Conservation (phyloP, 2,888 invertebrate species). For the Athripsodes cinereus region DNA sequence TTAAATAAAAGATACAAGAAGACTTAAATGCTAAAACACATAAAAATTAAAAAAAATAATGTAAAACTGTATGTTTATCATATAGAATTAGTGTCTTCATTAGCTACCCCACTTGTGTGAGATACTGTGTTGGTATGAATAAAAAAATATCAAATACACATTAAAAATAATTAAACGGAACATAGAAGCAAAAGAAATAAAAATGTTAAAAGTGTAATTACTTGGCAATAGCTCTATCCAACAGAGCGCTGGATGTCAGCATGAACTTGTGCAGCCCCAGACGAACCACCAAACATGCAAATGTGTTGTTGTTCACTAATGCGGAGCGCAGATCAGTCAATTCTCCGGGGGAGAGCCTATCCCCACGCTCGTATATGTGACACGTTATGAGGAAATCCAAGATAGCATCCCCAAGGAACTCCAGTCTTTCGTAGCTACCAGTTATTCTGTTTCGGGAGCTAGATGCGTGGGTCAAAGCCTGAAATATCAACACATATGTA, state of each 20-base stretch:
- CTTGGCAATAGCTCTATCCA: constrained; percentile 17
- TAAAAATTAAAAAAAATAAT: too few species aligned
- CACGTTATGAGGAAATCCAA: constrained; percentile 85
- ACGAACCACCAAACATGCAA: constrained; percentile 83
- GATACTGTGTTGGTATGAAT: too few species aligned
- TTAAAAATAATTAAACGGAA: too few species aligned
- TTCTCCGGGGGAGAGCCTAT: constrained; percentile 69
- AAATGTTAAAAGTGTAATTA: neutral
- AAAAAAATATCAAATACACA: too few species aligned
- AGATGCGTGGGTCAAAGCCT: constrained; percentile 91
- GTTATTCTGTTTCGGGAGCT: constrained; percentile 77
- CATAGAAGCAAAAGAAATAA: neutral
- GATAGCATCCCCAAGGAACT: constrained; percentile 89
- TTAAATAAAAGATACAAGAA: too few species aligned
- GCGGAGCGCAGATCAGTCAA: constrained; percentile 92
- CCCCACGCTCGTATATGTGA: constrained; percentile 75
- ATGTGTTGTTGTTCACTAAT: constrained; percentile 93
- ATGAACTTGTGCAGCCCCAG: constrained; percentile 76
- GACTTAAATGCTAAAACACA: too few species aligned
- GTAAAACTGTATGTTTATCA: too few species aligned
- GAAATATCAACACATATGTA: too few species aligned
- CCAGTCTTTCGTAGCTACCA: constrained; percentile 83
- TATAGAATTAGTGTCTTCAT: too few species aligned
- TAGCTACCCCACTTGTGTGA: too few species aligned
- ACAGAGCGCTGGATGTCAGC: constrained; percentile 36